Percentiles rank a stretch among this genome's conserved stretches.
Evolutionary conservation across 2,113 vertebrate genomes (phyloP).

Genomic region (Raja brachyura): DNA sequence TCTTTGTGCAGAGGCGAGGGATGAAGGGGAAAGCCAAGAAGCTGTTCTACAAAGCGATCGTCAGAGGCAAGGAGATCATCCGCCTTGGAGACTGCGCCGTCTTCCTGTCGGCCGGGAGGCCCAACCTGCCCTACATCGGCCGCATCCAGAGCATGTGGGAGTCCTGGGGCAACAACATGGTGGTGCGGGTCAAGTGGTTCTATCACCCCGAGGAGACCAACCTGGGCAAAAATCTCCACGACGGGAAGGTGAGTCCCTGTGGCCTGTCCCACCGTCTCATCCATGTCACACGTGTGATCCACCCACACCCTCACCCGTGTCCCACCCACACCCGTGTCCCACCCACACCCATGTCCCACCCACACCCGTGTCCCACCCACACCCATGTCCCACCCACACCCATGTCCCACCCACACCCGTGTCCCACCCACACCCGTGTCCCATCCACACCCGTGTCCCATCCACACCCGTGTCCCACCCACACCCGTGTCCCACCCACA

Average conservation of each 20-base stretch:
- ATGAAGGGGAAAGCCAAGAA: conserved; percentile 99
- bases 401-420: too few species aligned
- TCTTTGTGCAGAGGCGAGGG: conserved; percentile 73
- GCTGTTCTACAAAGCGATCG: conserved; percentile 96
- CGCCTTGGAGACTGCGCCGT: conserved; percentile 93
- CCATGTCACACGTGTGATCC: neutral
- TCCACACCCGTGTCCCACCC: too few species aligned
- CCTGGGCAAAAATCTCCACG: conserved; percentile 86
- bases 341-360: too few species aligned
- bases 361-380: neutral
- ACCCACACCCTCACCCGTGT: too few species aligned
- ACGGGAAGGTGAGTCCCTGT: conserved; percentile 74
- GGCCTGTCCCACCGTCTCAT: neutral
- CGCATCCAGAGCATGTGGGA: conserved; percentile 99
- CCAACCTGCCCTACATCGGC: conserved; percentile 95
- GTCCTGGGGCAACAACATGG: conserved; percentile 98
- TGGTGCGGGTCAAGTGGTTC: conserved; percentile 97
- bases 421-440: too few species aligned
- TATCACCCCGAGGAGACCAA: conserved; percentile 97
- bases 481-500: too few species aligned
- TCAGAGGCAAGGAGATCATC: conserved; percentile 92
- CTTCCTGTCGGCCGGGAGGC: conserved; percentile 88
- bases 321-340: too few species aligned
- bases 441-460: too few species aligned
- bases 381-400: too few species aligned